Conservation (phyloP, 2,797 vertebrate genomes). For the Enteromius trimaculatus region DNA sequence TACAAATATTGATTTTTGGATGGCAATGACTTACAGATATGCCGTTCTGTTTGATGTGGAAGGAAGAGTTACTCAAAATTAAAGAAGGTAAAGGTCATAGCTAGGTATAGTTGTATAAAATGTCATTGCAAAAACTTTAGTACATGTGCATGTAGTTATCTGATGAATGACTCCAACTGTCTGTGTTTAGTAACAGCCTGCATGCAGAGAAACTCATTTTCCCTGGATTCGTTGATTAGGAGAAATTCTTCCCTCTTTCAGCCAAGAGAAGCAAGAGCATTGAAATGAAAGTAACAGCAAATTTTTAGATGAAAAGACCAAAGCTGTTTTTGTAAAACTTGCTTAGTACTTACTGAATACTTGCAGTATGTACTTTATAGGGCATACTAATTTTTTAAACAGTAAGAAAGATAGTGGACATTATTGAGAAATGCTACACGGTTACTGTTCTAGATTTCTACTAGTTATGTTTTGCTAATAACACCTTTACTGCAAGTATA, state of each 20-base stretch:
- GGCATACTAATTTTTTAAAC: neutral
- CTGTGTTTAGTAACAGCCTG: neutral
- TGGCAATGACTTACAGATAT: neutral
- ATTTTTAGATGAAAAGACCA: neutral
- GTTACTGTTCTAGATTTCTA: neutral
- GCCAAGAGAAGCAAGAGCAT: neutral
- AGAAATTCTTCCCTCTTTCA: neutral
- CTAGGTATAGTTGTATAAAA: neutral
- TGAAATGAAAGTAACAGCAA: neutral
- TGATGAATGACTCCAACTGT: neutral
- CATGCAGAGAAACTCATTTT: neutral
- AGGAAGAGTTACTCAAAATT: constrained; percentile 14
- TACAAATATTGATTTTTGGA: constrained; percentile 39
- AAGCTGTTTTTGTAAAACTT: neutral
- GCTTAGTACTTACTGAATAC: neutral
- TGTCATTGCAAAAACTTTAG: neutral
- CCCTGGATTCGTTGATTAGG: neutral
- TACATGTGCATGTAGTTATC: neutral
- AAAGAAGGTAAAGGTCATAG: constrained; percentile 14
- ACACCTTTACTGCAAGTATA: neutral
- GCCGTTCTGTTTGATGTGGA: neutral
- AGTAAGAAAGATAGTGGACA: neutral
- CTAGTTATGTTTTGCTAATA: neutral
- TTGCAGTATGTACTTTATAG: neutral
- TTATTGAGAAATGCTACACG: neutral